Conservation (phyloP, 2,797 vertebrate genomes). For the Acanthopagrus latus region DNA sequence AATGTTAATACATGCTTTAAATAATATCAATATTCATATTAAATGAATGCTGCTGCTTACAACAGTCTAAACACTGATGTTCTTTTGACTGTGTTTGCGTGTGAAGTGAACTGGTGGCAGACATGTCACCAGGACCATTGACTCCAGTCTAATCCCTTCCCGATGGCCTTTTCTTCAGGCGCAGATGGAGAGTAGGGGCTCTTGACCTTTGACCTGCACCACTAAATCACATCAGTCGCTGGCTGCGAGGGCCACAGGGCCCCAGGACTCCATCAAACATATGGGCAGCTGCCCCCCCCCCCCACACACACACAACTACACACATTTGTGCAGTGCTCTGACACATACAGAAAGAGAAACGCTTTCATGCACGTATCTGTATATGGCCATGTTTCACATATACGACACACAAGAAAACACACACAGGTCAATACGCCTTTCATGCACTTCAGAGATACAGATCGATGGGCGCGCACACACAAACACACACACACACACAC, state of each 20-base stretch:
- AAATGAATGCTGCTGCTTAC: neutral
- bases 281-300: conserved; percentile 64
- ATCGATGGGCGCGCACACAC: conserved; percentile 32
- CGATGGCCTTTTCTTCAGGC: conserved; percentile 79
- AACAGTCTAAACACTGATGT: neutral
- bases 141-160: conserved; percentile 79
- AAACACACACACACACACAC: conserved; percentile 30
- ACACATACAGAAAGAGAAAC: conserved; percentile 7
- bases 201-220: conserved; percentile 79
- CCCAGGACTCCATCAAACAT: conserved; percentile 65
- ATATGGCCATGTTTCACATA: conserved; percentile 14
- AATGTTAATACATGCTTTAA: too few species aligned
- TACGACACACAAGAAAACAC: conserved; percentile 20
- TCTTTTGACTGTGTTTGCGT: conserved; percentile 30
- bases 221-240: conserved; percentile 81
- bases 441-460: conserved; percentile 25
- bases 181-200: conserved; percentile 82
- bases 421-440: conserved; percentile 22
- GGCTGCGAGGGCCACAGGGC: conserved; percentile 57
- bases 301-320: conserved; percentile 27
- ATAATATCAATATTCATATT: too few species aligned
- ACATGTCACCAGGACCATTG: conserved; percentile 74
- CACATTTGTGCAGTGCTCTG: conserved; percentile 5
- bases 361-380: conserved; percentile 21
- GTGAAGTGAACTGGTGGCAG: conserved; percentile 47